A percentile compares a stretch with the other conserved stretches of the same genome.
Conservation (phyloP, 2,113 vertebrate species). For the Asarcornis scutulata region DNA sequence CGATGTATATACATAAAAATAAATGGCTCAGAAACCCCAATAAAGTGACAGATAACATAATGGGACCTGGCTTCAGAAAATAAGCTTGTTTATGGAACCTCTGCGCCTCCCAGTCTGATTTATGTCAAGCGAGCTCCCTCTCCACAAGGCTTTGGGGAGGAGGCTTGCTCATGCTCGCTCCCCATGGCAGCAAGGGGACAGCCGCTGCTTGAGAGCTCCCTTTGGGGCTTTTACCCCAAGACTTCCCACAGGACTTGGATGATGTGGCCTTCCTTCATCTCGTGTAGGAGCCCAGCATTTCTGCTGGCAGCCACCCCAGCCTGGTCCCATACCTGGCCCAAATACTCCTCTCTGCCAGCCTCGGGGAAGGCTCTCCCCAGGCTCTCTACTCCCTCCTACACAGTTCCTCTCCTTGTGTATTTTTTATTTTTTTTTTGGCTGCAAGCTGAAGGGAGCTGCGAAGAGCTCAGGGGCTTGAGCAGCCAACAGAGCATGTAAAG, state of each 20-base stretch:
- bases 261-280: not conserved
- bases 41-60: constrained; percentile 68
- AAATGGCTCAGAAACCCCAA: constrained; percentile 74
- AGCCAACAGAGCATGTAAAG: not conserved
- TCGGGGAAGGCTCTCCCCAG: not conserved
- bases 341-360: too few species aligned
- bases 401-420: not conserved
- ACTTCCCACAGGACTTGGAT: not conserved
- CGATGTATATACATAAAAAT: constrained; percentile 73
- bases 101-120: constrained; percentile 35
- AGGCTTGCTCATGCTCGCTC: accelerated
- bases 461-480: not conserved
- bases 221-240: not conserved
- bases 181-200: accelerated
- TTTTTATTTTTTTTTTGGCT: not conserved
- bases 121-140: accelerated
- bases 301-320: not conserved
- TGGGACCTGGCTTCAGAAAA: constrained; percentile 54
- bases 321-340: not conserved
- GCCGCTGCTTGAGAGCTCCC: not conserved
- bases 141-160: not conserved
- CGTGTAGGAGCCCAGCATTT: not conserved
- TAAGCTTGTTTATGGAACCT: constrained; percentile 66
- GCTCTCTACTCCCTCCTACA: not conserved
- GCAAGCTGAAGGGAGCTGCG: not conserved